A percentile compares a stretch with the other conserved stretches of the same genome.
phyloP scores from a whole-genome alignment of 2,797 vertebrate species.

The Orestias chungarensis region DNA sequence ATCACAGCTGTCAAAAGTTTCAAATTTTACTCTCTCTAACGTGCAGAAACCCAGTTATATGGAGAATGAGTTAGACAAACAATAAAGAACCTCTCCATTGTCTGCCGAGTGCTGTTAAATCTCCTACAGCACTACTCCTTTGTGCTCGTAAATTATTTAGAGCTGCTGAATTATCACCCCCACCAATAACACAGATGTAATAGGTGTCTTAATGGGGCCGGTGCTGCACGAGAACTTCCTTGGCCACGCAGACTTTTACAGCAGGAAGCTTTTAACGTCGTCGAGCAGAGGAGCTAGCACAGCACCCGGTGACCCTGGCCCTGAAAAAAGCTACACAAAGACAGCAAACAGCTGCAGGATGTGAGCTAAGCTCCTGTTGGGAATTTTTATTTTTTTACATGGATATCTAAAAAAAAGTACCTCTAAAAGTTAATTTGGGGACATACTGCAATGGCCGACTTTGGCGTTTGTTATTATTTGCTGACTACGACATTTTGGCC shows the following conservation, averaged over 20 bases:
- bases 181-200: constrained; percentile 65
- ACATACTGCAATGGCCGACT: background rate
- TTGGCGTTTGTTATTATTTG: constrained; percentile 19
- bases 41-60: background rate
- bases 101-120: constrained; percentile 53
- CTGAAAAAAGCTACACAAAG: background rate
- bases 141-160: constrained; percentile 73
- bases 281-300: constrained; percentile 6
- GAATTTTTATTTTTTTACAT: background rate
- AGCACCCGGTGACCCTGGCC: constrained; percentile 5
- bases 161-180: constrained; percentile 68
- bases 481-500: constrained; percentile 48
- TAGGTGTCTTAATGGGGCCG: constrained; percentile 62
- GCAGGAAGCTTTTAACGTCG: constrained; percentile 37
- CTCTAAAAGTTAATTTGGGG: background rate
- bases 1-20: background rate
- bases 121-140: constrained; percentile 42
- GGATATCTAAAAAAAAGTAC: background rate
- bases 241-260: constrained; percentile 41
- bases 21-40: background rate
- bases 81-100: constrained; percentile 41
- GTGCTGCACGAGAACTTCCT: constrained; percentile 31
- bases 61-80: background rate
- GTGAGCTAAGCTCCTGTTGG: background rate
- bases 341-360: background rate